Conservation (phyloP, 2,888 invertebrate genomes). For the Notodonta ziczac region DNA sequence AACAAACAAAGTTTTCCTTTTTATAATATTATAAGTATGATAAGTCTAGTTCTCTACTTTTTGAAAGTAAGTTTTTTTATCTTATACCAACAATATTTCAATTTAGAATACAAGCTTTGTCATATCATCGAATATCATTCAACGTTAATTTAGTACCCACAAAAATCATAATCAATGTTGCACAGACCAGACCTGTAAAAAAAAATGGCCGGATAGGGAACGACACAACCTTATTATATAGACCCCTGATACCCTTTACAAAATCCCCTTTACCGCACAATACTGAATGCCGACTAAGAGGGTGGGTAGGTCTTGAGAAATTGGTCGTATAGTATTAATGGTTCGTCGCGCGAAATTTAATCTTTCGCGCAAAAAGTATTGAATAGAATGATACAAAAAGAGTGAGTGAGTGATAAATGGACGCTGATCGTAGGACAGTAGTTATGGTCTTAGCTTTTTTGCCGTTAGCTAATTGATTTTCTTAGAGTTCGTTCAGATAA, state of each 20-base stretch:
- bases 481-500: background rate
- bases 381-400: slow-evolving; percentile 79
- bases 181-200: slow-evolving; percentile 72
- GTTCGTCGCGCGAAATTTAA: slow-evolving; percentile 79
- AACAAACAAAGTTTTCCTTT: too few relatives aligned
- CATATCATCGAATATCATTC: too few relatives aligned
- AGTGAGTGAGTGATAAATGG: slow-evolving; percentile 74
- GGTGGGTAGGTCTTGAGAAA: slow-evolving; percentile 49
- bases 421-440: slow-evolving; percentile 50
- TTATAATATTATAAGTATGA: too few relatives aligned
- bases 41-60: too few relatives aligned
- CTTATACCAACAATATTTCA: too few relatives aligned
- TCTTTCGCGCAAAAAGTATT: slow-evolving; percentile 81
- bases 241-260: slow-evolving; percentile 32
- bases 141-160: slow-evolving; percentile 38
- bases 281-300: slow-evolving; percentile 10
- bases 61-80: too few relatives aligned
- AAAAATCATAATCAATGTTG: slow-evolving; percentile 79
- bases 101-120: too few relatives aligned
- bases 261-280: slow-evolving; percentile 11
- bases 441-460: slow-evolving; percentile 33
- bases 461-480: slow-evolving; percentile 39
- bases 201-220: slow-evolving; percentile 65
- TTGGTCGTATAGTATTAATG: slow-evolving; percentile 73
- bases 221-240: slow-evolving; percentile 45